Conservation (phyloP, 2,113 vertebrate species). For the Embiotoca jacksoni region DNA sequence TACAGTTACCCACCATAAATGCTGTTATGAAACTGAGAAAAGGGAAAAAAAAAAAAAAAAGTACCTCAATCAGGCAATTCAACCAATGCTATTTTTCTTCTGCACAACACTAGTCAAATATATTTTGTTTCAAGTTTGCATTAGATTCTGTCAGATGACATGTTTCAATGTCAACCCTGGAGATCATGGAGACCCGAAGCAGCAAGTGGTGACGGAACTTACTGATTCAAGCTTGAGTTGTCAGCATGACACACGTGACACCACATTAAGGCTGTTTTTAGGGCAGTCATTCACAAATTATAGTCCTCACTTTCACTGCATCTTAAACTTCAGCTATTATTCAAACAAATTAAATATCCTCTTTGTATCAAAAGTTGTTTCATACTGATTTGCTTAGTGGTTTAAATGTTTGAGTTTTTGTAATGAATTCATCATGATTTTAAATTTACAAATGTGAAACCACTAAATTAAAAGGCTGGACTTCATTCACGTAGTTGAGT, state of each 20-base stretch:
- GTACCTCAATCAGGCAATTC: neutral
- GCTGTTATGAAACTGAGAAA: neutral
- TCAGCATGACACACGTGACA: neutral
- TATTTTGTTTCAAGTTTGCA: neutral
- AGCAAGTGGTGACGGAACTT: too few species aligned
- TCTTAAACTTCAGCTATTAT: neutral
- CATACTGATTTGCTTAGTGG: neutral
- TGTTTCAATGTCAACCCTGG: too few species aligned
- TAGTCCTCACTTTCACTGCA: too few species aligned
- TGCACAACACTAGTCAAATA: neutral
- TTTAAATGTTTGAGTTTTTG: neutral
- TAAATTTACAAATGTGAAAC: neutral
- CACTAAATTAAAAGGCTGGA: constrained; percentile 9
- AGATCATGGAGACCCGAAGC: too few species aligned
- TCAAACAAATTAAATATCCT: neutral
- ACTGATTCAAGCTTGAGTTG: neutral
- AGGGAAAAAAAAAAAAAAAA: constrained; percentile 1
- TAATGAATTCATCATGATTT: constrained; percentile 14
- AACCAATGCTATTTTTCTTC: neutral
- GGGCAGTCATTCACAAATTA: neutral
- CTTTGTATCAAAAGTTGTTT: neutral
- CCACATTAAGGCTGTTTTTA: neutral
- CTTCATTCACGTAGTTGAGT: neutral
- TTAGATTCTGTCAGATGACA: too few species aligned
- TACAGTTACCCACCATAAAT: neutral